These are phyloP conservation scores for Anneissia japonica DNA, from an alignment of 35 echinoderm and acorn worm genomes.

Conservation along the genomic window DNA sequence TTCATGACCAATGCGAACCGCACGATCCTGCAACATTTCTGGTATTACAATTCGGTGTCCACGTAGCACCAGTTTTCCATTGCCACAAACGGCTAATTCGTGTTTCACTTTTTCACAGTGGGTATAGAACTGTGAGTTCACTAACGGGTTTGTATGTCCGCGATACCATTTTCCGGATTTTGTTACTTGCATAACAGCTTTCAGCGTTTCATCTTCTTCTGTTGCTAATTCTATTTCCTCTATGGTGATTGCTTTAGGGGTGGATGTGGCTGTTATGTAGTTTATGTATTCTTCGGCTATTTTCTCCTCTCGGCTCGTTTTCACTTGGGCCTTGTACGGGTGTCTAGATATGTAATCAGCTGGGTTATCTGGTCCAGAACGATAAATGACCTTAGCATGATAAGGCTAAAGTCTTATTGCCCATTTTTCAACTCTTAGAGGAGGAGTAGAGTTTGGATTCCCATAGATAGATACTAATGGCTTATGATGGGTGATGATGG, in stretches of 20 bases:
- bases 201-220: neutral
- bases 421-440: conserved; percentile 27
- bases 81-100: neutral
- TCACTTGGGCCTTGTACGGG: neutral
- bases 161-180: neutral
- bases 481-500: conserved; percentile 43
- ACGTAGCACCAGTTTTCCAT: neutral
- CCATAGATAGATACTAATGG: conserved; percentile 21
- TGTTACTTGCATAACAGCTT: neutral
- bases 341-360: neutral
- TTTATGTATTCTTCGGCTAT: conserved; percentile 5
- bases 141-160: too few species aligned
- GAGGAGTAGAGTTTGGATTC: neutral
- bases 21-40: neutral
- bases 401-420: conserved; percentile 27
- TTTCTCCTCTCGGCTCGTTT: neutral
- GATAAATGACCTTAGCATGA: conserved; percentile 6
- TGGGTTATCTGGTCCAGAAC: conserved; percentile 3
- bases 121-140: too few species aligned
- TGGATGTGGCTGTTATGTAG: neutral
- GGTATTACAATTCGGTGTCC: neutral
- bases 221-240: neutral
- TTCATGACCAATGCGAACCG: neutral
- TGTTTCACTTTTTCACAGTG: too few species aligned
- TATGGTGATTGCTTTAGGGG: neutral